Percentiles rank a stretch among this genome's conserved stretches.
These are phyloP conservation scores for Cheilinus undulatus DNA, from an alignment of 2,113 vertebrate species.

Conservation along the genomic window DNA sequence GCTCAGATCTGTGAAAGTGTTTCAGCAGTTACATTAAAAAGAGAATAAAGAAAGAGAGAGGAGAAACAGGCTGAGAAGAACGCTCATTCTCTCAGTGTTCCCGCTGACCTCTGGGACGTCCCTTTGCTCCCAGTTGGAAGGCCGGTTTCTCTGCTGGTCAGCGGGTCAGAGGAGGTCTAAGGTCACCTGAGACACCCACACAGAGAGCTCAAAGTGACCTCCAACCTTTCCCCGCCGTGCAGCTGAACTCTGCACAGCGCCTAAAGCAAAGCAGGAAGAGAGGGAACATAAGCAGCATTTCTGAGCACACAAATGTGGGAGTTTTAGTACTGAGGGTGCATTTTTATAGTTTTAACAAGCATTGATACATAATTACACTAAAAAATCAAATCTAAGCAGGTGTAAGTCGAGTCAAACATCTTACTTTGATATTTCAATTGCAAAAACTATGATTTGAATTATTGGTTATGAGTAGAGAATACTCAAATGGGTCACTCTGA, in stretches of 20 bases:
- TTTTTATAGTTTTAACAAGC: background rate
- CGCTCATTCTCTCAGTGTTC: conserved; percentile 31
- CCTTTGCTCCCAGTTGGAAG: conserved; percentile 58
- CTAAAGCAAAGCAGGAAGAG: conserved; percentile 41
- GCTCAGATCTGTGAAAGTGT: background rate
- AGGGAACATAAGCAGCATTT: background rate
- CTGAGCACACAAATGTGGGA: conserved; percentile 7
- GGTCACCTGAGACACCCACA: conserved; percentile 66
- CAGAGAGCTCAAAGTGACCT: conserved; percentile 60
- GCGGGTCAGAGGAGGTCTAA: conserved; percentile 57
- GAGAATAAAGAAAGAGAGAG: conserved; percentile 6
- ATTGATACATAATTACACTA: too few relatives aligned
- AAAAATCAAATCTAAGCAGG: too few relatives aligned
- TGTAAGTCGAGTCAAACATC: too few relatives aligned
- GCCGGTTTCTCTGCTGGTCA: conserved; percentile 66
- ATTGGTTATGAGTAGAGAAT: too few relatives aligned
- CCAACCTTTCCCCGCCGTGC: conserved; percentile 47
- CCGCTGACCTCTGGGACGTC: conserved; percentile 64
- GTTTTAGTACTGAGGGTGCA: conserved; percentile 2
- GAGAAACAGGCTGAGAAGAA: conserved; percentile 34
- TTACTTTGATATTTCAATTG: too few relatives aligned
- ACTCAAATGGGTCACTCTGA: too few relatives aligned
- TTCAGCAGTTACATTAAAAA: background rate
- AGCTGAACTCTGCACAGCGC: conserved; percentile 61
- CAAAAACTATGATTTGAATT: too few relatives aligned